phyloP scores from a whole-genome alignment of 2,888 invertebrate genomes.

The Aphodius granarius region DNA sequence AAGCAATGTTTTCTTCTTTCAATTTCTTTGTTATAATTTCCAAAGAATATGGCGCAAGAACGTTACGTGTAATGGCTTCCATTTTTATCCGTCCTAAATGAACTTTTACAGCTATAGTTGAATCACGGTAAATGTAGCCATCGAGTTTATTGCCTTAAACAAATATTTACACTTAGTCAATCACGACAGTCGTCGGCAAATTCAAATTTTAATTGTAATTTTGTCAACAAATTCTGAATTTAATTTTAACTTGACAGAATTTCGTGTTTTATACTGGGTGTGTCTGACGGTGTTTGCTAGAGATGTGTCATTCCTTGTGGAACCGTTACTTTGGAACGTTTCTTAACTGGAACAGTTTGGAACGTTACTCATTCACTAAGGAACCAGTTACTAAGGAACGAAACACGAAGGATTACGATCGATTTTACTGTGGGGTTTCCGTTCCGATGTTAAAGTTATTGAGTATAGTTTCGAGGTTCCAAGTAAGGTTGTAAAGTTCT shows the following conservation, averaged over 20 bases:
- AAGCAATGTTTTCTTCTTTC: background rate
- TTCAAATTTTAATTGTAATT: too few relatives aligned
- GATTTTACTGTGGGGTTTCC: background rate
- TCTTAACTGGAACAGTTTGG: background rate
- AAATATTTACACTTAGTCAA: too few relatives aligned
- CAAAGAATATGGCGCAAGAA: background rate
- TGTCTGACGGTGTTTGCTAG: too few relatives aligned
- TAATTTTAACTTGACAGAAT: too few relatives aligned
- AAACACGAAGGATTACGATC: background rate
- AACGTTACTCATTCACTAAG: background rate
- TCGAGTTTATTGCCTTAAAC: too few relatives aligned
- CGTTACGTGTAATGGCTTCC: constrained; percentile 8
- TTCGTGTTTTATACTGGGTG: too few relatives aligned
- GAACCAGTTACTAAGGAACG: background rate
- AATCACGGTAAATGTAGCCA: too few relatives aligned
- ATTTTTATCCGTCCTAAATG: background rate
- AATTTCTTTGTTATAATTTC: background rate
- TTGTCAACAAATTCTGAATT: too few relatives aligned
- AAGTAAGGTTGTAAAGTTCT: background rate
- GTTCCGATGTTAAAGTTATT: background rate
- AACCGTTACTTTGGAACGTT: background rate
- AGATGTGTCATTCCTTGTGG: background rate
- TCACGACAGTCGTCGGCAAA: too few relatives aligned
- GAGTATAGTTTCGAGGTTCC: background rate
- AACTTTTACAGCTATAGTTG: too few relatives aligned